phyloP scores from a whole-genome alignment of 1,140 invertebrate genomes.

The Eupristina koningsbergeri region DNA sequence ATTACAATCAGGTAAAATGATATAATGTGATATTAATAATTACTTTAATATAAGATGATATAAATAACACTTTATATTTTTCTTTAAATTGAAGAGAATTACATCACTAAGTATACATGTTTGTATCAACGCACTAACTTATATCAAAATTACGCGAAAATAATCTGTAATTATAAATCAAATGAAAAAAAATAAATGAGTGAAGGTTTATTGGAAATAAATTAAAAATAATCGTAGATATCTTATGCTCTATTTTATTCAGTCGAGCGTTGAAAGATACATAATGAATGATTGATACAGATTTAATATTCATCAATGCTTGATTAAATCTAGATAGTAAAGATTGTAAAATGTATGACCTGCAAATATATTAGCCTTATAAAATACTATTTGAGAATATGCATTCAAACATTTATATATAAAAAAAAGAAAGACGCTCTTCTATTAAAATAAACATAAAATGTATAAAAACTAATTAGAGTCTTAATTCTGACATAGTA shows the following conservation, averaged over 20 bases:
- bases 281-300: conserved; percentile 50
- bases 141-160: too few species aligned
- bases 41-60: too few species aligned
- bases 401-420: conserved; percentile 48
- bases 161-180: background rate
- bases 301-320: conserved; percentile 40
- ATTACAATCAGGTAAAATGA: too few species aligned
- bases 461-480: conserved; percentile 49
- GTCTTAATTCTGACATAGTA: conserved; percentile 10
- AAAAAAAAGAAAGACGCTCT: conserved; percentile 42
- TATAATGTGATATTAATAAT: too few species aligned
- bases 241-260: conserved; percentile 52
- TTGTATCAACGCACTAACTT: too few species aligned
- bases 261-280: conserved; percentile 51
- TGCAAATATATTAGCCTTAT: conserved; percentile 50
- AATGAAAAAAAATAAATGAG: conserved; percentile 1
- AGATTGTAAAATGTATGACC: conserved; percentile 46
- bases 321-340: conserved; percentile 43
- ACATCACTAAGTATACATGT: too few species aligned
- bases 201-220: conserved; percentile 14
- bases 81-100: too few species aligned
- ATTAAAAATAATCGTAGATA: conserved; percentile 17
- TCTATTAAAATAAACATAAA: conserved; percentile 48
- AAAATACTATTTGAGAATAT: conserved; percentile 50
- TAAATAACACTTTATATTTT: too few species aligned